Conservation (phyloP, 2,797 vertebrate species). For the Rhabdomys pumilio region DNA sequence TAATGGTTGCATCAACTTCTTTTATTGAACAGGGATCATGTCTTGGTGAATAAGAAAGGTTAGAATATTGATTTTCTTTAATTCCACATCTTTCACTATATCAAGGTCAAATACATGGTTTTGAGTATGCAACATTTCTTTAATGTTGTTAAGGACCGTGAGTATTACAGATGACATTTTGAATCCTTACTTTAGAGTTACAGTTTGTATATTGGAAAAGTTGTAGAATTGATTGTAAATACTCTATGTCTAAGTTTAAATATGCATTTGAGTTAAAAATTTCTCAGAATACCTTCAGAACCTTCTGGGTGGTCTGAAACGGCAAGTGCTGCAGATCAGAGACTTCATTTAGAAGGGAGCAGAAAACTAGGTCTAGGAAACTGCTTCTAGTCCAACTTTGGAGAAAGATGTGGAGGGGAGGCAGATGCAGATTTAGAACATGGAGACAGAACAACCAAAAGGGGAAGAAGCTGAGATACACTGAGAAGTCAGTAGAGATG, state of each 20-base stretch:
- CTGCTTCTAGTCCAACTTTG: neutral
- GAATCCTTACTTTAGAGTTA: slow-evolving; percentile 24
- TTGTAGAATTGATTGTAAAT: neutral
- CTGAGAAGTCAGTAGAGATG: slow-evolving; percentile 1
- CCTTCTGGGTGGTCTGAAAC: neutral
- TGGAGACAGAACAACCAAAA: neutral
- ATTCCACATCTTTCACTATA: slow-evolving; percentile 47
- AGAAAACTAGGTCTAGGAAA: neutral
- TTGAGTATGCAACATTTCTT: neutral
- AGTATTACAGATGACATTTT: neutral
- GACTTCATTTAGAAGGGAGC: neutral
- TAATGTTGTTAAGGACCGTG: neutral
- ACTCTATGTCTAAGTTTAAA: slow-evolving; percentile 19
- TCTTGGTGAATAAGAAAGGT: neutral
- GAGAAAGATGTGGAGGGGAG: too few species aligned
- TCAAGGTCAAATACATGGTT: neutral
- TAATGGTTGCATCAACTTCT: neutral
- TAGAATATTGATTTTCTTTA: slow-evolving; percentile 42
- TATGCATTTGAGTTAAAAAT: neutral
- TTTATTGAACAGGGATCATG: neutral
- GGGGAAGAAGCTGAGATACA: neutral
- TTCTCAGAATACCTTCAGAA: neutral
- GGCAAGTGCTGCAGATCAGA: neutral
- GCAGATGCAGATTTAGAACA: neutral
- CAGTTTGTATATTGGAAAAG: neutral